Conservation (phyloP, 2,888 invertebrate genomes). For the Luperina nickerlii region DNA sequence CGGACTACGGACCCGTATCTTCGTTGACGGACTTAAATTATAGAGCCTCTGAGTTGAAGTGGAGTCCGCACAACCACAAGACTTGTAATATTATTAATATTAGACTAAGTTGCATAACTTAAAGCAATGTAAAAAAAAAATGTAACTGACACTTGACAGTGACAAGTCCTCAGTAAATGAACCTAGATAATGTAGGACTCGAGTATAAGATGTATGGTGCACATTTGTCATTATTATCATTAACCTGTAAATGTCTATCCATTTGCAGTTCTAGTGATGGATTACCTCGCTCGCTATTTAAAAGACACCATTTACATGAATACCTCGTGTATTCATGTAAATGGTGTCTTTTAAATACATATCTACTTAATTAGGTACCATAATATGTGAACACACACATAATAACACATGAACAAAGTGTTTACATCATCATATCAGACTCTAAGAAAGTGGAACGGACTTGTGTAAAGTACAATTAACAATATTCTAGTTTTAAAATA, state of each 20-base stretch:
- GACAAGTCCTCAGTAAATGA: slow-evolving; percentile 29
- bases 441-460: too few relatives aligned
- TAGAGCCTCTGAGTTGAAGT: background rate
- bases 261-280: slow-evolving; percentile 24
- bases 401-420: too few relatives aligned
- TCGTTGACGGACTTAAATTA: too few relatives aligned
- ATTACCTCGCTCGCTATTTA: slow-evolving; percentile 22
- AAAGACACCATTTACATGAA: too few relatives aligned
- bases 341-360: slow-evolving; percentile 26
- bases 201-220: slow-evolving; percentile 9
- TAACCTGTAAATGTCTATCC: slow-evolving; percentile 38
- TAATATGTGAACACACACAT: too few relatives aligned
- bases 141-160: slow-evolving; percentile 22
- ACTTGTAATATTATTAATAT: background rate
- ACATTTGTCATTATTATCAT: slow-evolving; percentile 58
- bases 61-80: background rate
- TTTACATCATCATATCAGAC: too few relatives aligned
- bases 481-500: too few relatives aligned
- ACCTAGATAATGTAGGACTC: slow-evolving; percentile 37
- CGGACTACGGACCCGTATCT: background rate
- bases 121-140: background rate
- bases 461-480: too few relatives aligned
- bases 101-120: background rate
- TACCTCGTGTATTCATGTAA: slow-evolving; percentile 44
- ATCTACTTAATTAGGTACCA: background rate